Percentiles rank a stretch among this genome's conserved stretches.
These are phyloP conservation scores for Dione juno DNA, from an alignment of 2,888 invertebrate genomes.

Conservation along the genomic window DNA sequence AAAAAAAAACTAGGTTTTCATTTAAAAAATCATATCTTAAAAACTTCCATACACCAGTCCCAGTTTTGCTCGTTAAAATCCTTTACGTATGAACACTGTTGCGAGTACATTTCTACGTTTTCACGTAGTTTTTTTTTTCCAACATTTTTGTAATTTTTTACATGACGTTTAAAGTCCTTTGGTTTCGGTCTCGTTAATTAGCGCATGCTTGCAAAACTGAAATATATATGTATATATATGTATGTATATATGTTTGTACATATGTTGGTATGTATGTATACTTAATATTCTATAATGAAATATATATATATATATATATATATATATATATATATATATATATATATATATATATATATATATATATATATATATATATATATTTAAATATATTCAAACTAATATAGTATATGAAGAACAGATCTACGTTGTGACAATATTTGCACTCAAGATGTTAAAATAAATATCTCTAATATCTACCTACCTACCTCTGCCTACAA, in stretches of 20 bases:
- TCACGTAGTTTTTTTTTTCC: neutral
- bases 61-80: constrained; percentile 23
- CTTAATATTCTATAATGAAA: too few species aligned
- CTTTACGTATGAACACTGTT: constrained; percentile 23
- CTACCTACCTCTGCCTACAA: too few species aligned
- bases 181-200: constrained; percentile 31
- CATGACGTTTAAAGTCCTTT: constrained; percentile 27
- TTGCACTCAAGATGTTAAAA: too few species aligned
- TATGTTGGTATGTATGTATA: too few species aligned
- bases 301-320: too few species aligned
- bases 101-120: constrained; percentile 7
- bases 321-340: too few species aligned
- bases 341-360: too few species aligned
- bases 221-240: neutral
- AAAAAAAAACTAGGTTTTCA: neutral
- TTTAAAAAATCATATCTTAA: constrained; percentile 13
- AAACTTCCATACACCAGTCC: neutral
- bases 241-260: neutral
- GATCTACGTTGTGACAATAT: too few species aligned
- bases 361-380: too few species aligned
- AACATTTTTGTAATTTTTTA: constrained; percentile 30
- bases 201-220: constrained; percentile 17
- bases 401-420: too few species aligned
- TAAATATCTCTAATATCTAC: too few species aligned
- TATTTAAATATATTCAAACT: too few species aligned